Conservation (phyloP, 1,140 invertebrate species). For the Solenopsis invicta region DNA sequence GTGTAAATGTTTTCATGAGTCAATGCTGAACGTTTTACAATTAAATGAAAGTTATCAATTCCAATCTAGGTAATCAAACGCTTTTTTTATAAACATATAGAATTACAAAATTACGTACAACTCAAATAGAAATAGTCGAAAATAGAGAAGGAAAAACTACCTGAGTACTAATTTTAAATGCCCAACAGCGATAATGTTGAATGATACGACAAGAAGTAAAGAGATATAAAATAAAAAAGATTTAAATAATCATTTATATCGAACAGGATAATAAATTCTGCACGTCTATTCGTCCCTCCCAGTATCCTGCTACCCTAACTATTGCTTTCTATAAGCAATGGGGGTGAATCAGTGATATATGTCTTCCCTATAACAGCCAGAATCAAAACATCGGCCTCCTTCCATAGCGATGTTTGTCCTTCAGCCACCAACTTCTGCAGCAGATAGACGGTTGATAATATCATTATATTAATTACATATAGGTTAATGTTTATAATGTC, state of each 20-base stretch:
- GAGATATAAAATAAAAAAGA: too few species aligned
- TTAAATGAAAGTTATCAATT: too few species aligned
- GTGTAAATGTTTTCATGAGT: too few species aligned
- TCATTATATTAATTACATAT: slow-evolving; percentile 73
- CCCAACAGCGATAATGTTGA: slow-evolving; percentile 32
- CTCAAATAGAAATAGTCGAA: not conserved
- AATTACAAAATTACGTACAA: not conserved
- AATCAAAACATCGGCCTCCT: slow-evolving; percentile 81
- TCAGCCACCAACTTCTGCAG: slow-evolving; percentile 65
- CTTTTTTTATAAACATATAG: not conserved
- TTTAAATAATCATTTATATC: slow-evolving; percentile 81
- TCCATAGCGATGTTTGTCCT: slow-evolving; percentile 74
- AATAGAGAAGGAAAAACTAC: not conserved
- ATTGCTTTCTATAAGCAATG: slow-evolving; percentile 77
- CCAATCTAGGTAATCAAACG: too few species aligned
- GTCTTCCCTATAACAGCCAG: slow-evolving; percentile 83
- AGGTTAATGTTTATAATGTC: slow-evolving; percentile 26
- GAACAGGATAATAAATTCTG: slow-evolving; percentile 72
- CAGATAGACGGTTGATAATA: slow-evolving; percentile 65
- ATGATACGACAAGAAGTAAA: slow-evolving; percentile 46
- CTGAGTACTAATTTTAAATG: slow-evolving; percentile 28
- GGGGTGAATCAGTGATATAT: slow-evolving; percentile 82
- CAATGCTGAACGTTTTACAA: too few species aligned
- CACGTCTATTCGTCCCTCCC: slow-evolving; percentile 70
- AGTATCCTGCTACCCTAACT: slow-evolving; percentile 76